Conservation (phyloP, 2,888 invertebrate genomes). For the Microctonus aethiopoides region DNA sequence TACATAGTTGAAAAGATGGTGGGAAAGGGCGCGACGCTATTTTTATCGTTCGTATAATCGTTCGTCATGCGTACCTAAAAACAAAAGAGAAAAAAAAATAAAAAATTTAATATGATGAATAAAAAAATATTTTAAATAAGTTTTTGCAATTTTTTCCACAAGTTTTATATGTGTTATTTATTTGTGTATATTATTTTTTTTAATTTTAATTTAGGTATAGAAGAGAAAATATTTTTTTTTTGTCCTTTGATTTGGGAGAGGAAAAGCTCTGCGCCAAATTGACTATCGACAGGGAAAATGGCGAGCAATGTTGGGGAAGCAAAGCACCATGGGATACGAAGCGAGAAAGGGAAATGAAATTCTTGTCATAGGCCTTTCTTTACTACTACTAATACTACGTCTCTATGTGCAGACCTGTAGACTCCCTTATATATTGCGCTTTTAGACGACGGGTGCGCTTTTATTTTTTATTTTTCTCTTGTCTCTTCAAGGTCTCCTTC, state of each 20-base stretch:
- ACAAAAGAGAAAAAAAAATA: constrained; percentile 24
- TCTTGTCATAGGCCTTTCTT: constrained; percentile 45
- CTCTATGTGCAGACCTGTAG: constrained; percentile 12
- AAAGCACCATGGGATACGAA: constrained; percentile 40
- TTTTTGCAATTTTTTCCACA: neutral
- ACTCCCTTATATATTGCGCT: constrained; percentile 43
- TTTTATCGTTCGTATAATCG: constrained; percentile 56
- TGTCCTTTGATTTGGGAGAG: constrained; percentile 19
- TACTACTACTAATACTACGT: neutral
- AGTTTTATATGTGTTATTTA: neutral
- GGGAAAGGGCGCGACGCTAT: constrained; percentile 44
- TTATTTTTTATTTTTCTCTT: neutral
- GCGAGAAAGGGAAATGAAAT: constrained; percentile 58
- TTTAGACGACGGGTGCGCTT: constrained; percentile 37
- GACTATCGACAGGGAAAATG: constrained; percentile 45
- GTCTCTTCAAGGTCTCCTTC: constrained; percentile 1
- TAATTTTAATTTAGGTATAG: neutral
- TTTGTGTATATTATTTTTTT: neutral
- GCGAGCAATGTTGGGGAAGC: constrained; percentile 37
- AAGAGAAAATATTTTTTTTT: neutral
- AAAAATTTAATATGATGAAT: constrained; percentile 13
- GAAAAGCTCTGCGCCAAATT: constrained; percentile 47
- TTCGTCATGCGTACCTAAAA: constrained; percentile 44
- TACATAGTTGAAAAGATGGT: constrained; percentile 32
- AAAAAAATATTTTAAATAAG: neutral